Evolutionary conservation across 2,797 vertebrate genomes (phyloP), one percentile per base, ranked within the genome.

Genomic region (Microhierax caerulescens): DNA sequence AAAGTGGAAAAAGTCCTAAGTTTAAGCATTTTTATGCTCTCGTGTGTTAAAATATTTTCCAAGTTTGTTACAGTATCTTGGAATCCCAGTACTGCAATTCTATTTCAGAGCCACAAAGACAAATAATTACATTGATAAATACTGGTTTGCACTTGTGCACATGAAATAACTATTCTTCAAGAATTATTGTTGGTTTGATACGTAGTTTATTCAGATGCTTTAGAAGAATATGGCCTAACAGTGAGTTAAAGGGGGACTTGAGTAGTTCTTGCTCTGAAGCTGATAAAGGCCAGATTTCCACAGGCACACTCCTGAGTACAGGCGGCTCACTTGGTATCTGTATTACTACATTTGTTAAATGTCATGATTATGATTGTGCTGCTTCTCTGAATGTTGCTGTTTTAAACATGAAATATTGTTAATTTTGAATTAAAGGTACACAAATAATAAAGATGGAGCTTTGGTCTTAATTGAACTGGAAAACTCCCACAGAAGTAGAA

Each of bases 321-420:
- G 77, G 37, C 54, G 48, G 18, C 30, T 84, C 4, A 1, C 59
- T 63, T 20, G 16, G 59, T 67, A 37, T 30, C 57, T 28, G 19
- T 30, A 5, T 51, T 30, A 11, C 19, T 3, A 1, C n/a, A 2
- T 15, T 21, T 2, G 4, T 19, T 28, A 12, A 45, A 24, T 7
- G 37, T 10, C 80, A 12, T 7, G n/a, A 15, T 23, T 43, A 36
- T 34, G 37, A 6, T 50, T n/a, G 47, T 39, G 45, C 59, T 13
- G 47, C 51, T 73, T 53, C 37, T 47, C 37, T 43, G 39, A 27
- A 13, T 16, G 14, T 47, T 15, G 37, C 73, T 5, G 13, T 39
- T 59, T 32, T 37, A 28, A 68, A n/a, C 5, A 7, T 4, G 34
- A 50, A 72, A 19, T 51, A 6, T 3, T 36, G 16, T 61, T 74